phyloP scores from a whole-genome alignment of 2,113 vertebrate species.

The Apistogramma diplotaenia region DNA sequence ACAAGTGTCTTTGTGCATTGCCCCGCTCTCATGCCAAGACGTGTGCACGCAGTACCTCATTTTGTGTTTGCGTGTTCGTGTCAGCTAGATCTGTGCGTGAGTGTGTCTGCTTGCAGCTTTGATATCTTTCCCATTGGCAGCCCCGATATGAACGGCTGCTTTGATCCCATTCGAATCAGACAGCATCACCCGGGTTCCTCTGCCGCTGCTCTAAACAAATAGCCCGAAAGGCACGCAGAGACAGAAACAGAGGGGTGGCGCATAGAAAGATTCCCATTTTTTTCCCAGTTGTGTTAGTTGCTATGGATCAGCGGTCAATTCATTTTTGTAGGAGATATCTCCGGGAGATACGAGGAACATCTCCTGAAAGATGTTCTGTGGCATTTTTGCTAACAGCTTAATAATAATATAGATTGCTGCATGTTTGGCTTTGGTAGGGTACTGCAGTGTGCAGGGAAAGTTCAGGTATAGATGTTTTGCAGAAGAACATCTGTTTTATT shows the following conservation, averaged over 20 bases:
- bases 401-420: neutral
- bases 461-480: neutral
- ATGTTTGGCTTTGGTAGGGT: neutral
- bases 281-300: neutral
- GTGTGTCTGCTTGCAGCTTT: conserved; percentile 30
- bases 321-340: neutral
- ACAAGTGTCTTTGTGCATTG: neutral
- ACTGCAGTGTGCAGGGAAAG: neutral
- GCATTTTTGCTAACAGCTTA: neutral
- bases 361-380: neutral
- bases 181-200: conserved; percentile 35
- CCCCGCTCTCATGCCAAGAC: neutral
- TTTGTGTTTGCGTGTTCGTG: neutral
- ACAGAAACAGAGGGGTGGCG: neutral
- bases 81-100: neutral
- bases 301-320: neutral
- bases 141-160: conserved; percentile 40
- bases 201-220: conserved; percentile 53
- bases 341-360: too few relatives aligned
- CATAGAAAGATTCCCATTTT: conserved; percentile 3
- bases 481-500: conserved; percentile 1
- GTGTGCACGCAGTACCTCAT: neutral
- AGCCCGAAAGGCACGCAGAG: conserved; percentile 22
- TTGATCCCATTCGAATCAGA: conserved; percentile 62
- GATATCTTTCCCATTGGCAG: conserved; percentile 47